Evolutionary conservation across 2,888 invertebrate species (phyloP).

Genomic region (Melanargia galathea): DNA sequence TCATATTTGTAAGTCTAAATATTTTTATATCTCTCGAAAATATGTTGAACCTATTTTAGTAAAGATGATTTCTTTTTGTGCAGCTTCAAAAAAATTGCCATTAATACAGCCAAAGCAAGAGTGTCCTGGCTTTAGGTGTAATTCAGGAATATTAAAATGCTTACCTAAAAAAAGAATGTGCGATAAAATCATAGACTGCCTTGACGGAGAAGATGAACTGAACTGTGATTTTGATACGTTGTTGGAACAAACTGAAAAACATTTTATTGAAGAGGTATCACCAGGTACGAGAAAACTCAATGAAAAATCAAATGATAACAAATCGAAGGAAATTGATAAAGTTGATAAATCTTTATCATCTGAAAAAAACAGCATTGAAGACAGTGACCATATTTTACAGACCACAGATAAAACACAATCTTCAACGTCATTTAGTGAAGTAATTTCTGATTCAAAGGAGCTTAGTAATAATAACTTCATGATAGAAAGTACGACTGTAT

Average conservation of each 20-base stretch:
- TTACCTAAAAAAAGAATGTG: slow-evolving; percentile 85
- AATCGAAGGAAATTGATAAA: slow-evolving; percentile 13
- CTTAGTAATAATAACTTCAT: not conserved
- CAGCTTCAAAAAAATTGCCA: slow-evolving; percentile 76
- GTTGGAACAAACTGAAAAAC: slow-evolving; percentile 19
- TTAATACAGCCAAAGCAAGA: slow-evolving; percentile 77
- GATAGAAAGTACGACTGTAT: slow-evolving; percentile 7
- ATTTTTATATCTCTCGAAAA: not conserved
- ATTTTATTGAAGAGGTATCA: slow-evolving; percentile 17
- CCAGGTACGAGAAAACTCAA: slow-evolving; percentile 37
- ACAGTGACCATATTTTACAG: not conserved
- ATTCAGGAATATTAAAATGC: slow-evolving; percentile 85
- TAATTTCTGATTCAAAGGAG: not conserved
- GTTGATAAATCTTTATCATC: not conserved
- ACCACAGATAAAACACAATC: not conserved
- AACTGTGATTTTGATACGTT: slow-evolving; percentile 77
- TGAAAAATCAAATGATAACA: slow-evolving; percentile 19
- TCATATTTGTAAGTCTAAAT: slow-evolving; percentile 79
- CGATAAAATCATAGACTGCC: slow-evolving; percentile 88
- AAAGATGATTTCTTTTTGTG: slow-evolving; percentile 38
- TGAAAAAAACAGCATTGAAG: not conserved
- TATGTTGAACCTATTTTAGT: not conserved
- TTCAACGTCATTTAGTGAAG: not conserved
- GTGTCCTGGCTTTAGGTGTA: slow-evolving; percentile 89
- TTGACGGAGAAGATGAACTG: slow-evolving; percentile 91